Evolutionary conservation across 2,113 vertebrate species (phyloP), one percentile per base, ranked within the genome.

Genomic region (Typhlomys cinereus): DNA sequence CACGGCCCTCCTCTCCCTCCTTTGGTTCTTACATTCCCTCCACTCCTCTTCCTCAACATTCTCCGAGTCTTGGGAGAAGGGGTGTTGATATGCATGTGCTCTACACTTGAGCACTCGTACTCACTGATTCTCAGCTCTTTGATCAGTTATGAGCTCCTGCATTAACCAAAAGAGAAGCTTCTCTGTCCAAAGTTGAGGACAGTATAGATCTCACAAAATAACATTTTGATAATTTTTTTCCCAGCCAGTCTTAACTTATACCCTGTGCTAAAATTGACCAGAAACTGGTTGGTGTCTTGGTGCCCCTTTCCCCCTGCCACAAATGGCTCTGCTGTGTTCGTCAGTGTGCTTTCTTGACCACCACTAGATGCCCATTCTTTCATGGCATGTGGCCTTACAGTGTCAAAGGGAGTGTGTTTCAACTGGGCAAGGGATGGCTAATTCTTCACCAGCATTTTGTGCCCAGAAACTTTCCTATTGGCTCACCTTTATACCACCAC

Each of bases 281-380:
- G 50, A 62, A 48, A 21, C 44, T 25, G 15, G 64, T 7, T 25
- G 15, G 64, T 7, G 39, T 14, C 13, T 11, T 27, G 2, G 15
- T 59, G 36, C 36, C n/a, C 27, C 29, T 44, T 18, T 73, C 34
- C 34, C 78, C 41, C 39, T 14, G 23, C 71, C 27, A 13, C 34
- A 29, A 29, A 46, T 11, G 41, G n/a, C 0, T 20, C 50, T 18
- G n/a, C 31, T 0, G 0, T 7, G 13, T 2, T 36, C 48, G 10
- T 23, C 41, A 14, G 15, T 25, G n/a, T 7, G 10, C 39, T 29
- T 14, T 21, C 20, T 25, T 13, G 36, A 70, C 36, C 10, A 14
- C 14, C 9, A 3, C 29, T 5, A 1, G 11, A 64, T 9, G 25
- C 5, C 11, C 20, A 29, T 7, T 9, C 15, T 4, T 25, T 87